phyloP scores from a whole-genome alignment of 35 echinoderm and acorn worm species.

The Eucidaris tribuloides region DNA sequence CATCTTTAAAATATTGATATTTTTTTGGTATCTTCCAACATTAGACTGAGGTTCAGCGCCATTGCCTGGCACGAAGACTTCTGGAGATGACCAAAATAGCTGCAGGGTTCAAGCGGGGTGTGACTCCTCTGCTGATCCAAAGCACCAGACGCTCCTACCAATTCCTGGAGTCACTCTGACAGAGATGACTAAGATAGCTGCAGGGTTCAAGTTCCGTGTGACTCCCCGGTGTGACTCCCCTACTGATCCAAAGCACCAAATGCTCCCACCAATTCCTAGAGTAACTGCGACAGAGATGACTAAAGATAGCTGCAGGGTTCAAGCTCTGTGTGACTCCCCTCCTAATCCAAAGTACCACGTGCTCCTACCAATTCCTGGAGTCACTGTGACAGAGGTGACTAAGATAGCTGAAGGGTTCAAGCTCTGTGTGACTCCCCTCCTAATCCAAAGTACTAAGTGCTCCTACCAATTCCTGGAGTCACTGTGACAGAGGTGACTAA shows the following conservation, averaged over 20 bases:
- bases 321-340: conserved; percentile 56
- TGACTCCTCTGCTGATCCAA: conserved; percentile 77
- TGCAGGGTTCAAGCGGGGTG: conserved; percentile 50
- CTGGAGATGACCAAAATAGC: conserved; percentile 60
- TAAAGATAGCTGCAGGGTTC: conserved; percentile 67
- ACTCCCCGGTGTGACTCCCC: too few relatives aligned
- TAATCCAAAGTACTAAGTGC: conserved; percentile 71
- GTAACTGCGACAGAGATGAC: conserved; percentile 33
- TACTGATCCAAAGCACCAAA: too few relatives aligned
- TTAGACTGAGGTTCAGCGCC: conserved; percentile 59
- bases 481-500: too few relatives aligned
- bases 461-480: conserved; percentile 51
- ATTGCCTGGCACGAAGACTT: conserved; percentile 58
- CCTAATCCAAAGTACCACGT: conserved; percentile 72
- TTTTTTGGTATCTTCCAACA: not conserved
- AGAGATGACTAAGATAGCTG: too few relatives aligned
- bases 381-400: conserved; percentile 34
- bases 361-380: conserved; percentile 54
- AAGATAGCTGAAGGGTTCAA: conserved; percentile 71
- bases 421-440: conserved; percentile 50
- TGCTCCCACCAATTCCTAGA: conserved; percentile 64
- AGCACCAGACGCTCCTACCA: conserved; percentile 71
- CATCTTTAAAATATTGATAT: not conserved
- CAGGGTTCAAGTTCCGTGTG: too few relatives aligned
- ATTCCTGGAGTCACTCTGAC: conserved; percentile 27